Evolutionary conservation across 2,888 invertebrate genomes (phyloP).

Genomic region (Torymus texanus): DNA sequence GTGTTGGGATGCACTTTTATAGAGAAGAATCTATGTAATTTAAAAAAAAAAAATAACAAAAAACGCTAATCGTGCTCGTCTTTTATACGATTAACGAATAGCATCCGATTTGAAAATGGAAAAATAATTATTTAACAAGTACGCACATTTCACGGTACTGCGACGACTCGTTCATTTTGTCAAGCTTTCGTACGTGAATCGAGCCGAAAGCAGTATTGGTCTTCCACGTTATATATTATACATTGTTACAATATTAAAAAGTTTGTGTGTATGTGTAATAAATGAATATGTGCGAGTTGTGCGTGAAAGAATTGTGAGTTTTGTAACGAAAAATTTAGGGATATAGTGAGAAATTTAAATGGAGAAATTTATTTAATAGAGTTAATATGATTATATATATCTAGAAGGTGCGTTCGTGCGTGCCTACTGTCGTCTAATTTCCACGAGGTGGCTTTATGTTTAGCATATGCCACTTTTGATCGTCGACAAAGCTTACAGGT

Average conservation of each 20-base stretch:
- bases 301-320: constrained; percentile 38
- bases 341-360: constrained; percentile 14
- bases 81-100: constrained; percentile 52
- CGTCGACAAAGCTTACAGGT: constrained; percentile 11
- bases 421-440: constrained; percentile 33
- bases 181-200: constrained; percentile 58
- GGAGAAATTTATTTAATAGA: constrained; percentile 53
- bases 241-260: constrained; percentile 44
- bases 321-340: constrained; percentile 44
- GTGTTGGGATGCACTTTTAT: constrained; percentile 65
- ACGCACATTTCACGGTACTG: constrained; percentile 41
- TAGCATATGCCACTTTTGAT: constrained; percentile 44
- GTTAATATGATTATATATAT: constrained; percentile 55
- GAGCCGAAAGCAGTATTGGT: constrained; percentile 68
- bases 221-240: constrained; percentile 62
- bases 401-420: constrained; percentile 44
- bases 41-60: constrained; percentile 49
- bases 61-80: constrained; percentile 54
- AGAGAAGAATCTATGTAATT: constrained; percentile 45
- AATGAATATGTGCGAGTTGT: constrained; percentile 36
- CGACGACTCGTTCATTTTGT: constrained; percentile 46
- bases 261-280: constrained; percentile 41
- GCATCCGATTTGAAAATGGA: constrained; percentile 34
- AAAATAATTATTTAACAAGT: constrained; percentile 28
- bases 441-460: constrained; percentile 44